Base-by-base conservation (phyloP, 2,888 invertebrate species). In the Trileptium ribeirensis region DNA sequence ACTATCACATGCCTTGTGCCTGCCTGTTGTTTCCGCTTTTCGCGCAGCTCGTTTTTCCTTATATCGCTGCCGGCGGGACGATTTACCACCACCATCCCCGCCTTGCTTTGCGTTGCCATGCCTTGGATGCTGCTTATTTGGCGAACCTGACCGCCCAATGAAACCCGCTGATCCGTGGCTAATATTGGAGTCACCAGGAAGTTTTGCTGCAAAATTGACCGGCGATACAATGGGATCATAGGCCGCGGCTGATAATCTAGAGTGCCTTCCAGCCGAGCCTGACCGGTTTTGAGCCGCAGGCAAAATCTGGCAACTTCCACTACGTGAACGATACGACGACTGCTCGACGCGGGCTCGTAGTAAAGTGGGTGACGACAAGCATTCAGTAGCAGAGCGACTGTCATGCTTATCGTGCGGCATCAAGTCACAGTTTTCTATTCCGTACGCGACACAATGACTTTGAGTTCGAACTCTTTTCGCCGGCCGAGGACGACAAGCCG, bases 151-250 rank as follows among this genome's bases (percentile, higher is more conserved):
- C n/a, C n/a, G n/a, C n/a, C n/a, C n/a, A n/a, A n/a, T n/a, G n/a
- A n/a, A n/a, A n/a, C n/a, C n/a, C n/a, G n/a, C n/a, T n/a, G n/a
- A n/a, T n/a, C n/a, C n/a, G n/a, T 51, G 51, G 51, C 51, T 8
- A 51, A 15, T 51, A 51, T 51, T 24, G 51, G 51, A 15, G 51
- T 51, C 8, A 51, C 51, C 51, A 24, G n/a, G 8, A 51, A 51
- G 51, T 51, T 8, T 51, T 51, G 8, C 51, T 51, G 51, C 8
- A 8, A 51, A 15, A 51, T 51, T 51, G 8, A 70, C 95, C 0
- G 95, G 95, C 87, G 95, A 95, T 24, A 95, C 95, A 85, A 95
- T 95, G 89, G 94, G 95, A 89, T 95, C 95, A 86, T 93, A 93
- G 3, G 37, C 15, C 29, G 74, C 31, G n/a, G 3, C 8, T 15